Percentiles rank a stretch among this genome's conserved stretches.
phyloP scores from a whole-genome alignment of 2,113 vertebrate species.

The Sander vitreus region DNA sequence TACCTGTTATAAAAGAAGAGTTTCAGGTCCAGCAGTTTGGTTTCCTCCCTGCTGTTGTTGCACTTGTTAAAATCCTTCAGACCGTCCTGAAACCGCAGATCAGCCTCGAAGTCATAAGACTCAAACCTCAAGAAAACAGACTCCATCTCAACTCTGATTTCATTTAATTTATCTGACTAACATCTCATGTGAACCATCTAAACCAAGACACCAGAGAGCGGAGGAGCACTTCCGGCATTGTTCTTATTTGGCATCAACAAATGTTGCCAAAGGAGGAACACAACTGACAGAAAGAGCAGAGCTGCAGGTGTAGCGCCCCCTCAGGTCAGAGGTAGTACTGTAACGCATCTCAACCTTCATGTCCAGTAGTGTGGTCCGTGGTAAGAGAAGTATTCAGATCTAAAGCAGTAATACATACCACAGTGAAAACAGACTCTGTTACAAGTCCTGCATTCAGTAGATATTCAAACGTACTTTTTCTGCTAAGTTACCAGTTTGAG shows the following conservation, averaged over 20 bases:
- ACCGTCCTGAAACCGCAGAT: slow-evolving; percentile 71
- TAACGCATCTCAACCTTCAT: background rate
- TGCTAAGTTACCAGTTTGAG: no score
- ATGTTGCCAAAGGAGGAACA: background rate
- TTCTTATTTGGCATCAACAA: slow-evolving; percentile 31
- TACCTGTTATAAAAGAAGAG: slow-evolving; percentile 83
- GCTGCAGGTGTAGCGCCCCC: slow-evolving; percentile 18
- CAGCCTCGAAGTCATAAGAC: slow-evolving; percentile 74
- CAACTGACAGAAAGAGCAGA: background rate
- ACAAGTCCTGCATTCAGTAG: background rate
- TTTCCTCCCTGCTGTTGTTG: background rate
- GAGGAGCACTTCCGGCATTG: background rate
- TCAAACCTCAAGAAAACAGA: slow-evolving; percentile 72
- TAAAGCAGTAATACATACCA: background rate
- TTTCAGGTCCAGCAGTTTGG: slow-evolving; percentile 67
- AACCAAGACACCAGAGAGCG: no score
- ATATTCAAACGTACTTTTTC: background rate
- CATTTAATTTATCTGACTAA: rapidly evolving
- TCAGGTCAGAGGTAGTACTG: background rate
- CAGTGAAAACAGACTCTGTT: background rate
- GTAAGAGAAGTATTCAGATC: background rate
- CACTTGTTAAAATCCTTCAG: slow-evolving; percentile 45
- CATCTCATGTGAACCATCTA: no score
- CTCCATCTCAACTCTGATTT: slow-evolving; percentile 59
- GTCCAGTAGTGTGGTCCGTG: no score